Conservation (phyloP, 2,113 vertebrate species). For the Fulica atra region DNA sequence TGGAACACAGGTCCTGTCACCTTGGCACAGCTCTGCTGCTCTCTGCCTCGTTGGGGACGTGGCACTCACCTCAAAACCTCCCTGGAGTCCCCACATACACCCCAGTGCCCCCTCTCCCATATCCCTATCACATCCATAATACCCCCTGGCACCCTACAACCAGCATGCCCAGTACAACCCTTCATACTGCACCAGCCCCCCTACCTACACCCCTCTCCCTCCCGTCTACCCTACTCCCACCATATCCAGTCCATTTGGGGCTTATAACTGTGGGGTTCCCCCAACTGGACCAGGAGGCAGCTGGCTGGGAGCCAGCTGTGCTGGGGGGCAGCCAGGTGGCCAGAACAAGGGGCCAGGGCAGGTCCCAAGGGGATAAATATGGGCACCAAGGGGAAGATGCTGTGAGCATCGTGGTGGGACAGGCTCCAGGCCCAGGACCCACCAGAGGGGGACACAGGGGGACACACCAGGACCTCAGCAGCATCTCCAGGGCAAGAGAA, state of each 20-base stretch:
- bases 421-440: background rate
- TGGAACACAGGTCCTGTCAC: background rate
- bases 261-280: background rate
- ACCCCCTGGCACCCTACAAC: background rate
- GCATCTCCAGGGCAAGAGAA: background rate
- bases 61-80: background rate
- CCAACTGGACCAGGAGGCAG: background rate
- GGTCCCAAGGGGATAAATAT: background rate
- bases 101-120: background rate
- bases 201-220: background rate
- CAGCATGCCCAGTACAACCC: background rate
- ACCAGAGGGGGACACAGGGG: no score
- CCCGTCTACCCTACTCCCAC: background rate
- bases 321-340: fast-evolving
- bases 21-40: background rate
- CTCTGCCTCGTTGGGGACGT: background rate
- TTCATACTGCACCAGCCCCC: background rate
- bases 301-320: background rate
- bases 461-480: background rate
- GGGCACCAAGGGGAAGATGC: background rate
- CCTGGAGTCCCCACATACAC: background rate
- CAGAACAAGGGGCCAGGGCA: background rate
- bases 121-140: background rate
- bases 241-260: background rate
- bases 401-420: background rate